A percentile compares a stretch with the other conserved stretches of the same genome.
Evolutionary conservation across 2,113 vertebrate species (phyloP).

Genomic region (Hydrochoerus hydrochaeris): DNA sequence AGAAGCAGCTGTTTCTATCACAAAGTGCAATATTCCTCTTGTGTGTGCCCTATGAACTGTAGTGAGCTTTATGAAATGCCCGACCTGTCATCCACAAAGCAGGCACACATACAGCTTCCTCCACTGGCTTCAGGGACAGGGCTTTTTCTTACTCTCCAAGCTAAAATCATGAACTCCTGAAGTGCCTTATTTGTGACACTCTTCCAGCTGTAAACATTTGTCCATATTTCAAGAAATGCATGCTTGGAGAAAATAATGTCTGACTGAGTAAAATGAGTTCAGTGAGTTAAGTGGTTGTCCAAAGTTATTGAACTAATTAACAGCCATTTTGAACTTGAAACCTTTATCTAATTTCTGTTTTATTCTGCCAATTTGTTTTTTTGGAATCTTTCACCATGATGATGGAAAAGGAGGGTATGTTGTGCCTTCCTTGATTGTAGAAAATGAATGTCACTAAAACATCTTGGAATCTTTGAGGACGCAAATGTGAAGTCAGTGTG

Average conservation of each 20-base stretch:
- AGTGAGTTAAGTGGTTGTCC: not conserved
- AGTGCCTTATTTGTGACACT: not conserved
- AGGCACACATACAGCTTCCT: no score
- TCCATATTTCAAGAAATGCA: not conserved
- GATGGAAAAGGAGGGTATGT: not conserved
- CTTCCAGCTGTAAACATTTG: not conserved
- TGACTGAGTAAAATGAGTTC: not conserved
- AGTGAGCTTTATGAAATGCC: not conserved
- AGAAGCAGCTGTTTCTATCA: slow-evolving; percentile 56
- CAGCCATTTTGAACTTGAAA: not conserved
- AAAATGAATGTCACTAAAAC: slow-evolving; percentile 29
- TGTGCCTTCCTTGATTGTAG: not conserved
- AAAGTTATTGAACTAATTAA: not conserved
- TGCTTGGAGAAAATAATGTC: not conserved
- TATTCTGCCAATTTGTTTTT: not conserved
- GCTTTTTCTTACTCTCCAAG: not conserved
- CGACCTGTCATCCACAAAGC: not conserved
- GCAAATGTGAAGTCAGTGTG: not conserved
- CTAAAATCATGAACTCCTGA: not conserved
- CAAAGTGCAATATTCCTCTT: not conserved
- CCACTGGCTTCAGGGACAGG: not conserved
- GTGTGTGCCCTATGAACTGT: not conserved
- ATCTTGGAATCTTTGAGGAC: slow-evolving; percentile 10
- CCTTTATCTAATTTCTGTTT: not conserved
- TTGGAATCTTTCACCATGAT: not conserved